Evolutionary conservation across 2,888 invertebrate genomes (phyloP), one percentile per base, ranked within the genome.

Genomic region (Hydroisotoma schaefferi): DNA sequence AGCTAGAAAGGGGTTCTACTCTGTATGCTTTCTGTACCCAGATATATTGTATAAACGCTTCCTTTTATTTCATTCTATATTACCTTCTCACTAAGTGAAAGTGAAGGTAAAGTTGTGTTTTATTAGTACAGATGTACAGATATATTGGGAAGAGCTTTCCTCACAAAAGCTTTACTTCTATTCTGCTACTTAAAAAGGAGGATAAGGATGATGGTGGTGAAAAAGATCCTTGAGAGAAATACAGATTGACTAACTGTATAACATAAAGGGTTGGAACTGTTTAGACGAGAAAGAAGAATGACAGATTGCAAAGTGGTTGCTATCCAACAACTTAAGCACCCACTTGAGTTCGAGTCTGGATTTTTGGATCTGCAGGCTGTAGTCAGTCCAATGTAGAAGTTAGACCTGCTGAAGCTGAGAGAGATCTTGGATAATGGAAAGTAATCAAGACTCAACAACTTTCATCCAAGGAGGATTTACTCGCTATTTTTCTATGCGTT

Each of bases 351-450:
- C 40, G n/a, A n/a, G n/a, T n/a, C n/a, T n/a, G n/a, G n/a, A n/a
- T n/a, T n/a, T n/a, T n/a, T n/a, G n/a, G n/a, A n/a, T n/a, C n/a
- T n/a, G n/a, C n/a, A n/a, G n/a, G n/a, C n/a, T n/a, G n/a, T n/a
- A n/a, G n/a, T n/a, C n/a, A n/a, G n/a, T n/a, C n/a, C n/a, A n/a
- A n/a, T n/a, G n/a, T n/a, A 23, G 46, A 5, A 40, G 40, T 18
- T 15, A 40, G n/a, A 40, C n/a, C 20, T 22, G 23, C 4, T 6
- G 25, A 46, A 20, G 25, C n/a, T n/a, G 46, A 25, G 46, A 46
- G 49, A 52, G 52, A 52, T 52, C 52, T 52, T n/a, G 52, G 52
- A 52, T 52, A 52, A 52, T 52, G 52, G 52, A 52, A 52, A 52
- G 52, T 52, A 52, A 52, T 52, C 52, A 52, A 52, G 52, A 33